These are phyloP conservation scores for Junonia oenone DNA, from an alignment of 2,888 invertebrate species.

Conservation along the genomic window DNA sequence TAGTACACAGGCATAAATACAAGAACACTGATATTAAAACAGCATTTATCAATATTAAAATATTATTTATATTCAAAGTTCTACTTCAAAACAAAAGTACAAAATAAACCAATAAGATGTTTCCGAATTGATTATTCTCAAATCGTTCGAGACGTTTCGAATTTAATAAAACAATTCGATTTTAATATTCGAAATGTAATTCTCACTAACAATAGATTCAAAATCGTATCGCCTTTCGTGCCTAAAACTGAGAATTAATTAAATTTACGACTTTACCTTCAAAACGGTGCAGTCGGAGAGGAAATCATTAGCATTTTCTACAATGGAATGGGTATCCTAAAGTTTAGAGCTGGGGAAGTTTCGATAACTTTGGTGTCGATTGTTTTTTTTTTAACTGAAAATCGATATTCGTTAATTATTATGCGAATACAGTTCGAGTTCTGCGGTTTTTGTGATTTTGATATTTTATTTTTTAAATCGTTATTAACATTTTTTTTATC, in stretches of 20 bases:
- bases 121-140: constrained; percentile 3
- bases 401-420: background rate
- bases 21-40: too few species aligned
- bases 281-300: constrained; percentile 52
- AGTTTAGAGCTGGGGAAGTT: constrained; percentile 8
- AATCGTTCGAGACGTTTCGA: constrained; percentile 6
- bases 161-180: constrained; percentile 1
- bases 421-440: background rate
- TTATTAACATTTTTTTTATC: too few species aligned
- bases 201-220: constrained; percentile 5
- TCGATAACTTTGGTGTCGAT: background rate
- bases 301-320: constrained; percentile 74
- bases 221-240: constrained; percentile 8
- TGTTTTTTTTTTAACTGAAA: background rate
- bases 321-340: constrained; percentile 48
- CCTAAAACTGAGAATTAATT: constrained; percentile 45
- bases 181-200: constrained; percentile 9
- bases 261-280: constrained; percentile 55
- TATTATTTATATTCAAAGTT: too few species aligned
- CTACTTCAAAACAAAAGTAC: background rate
- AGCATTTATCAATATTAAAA: too few species aligned
- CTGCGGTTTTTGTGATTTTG: too few species aligned
- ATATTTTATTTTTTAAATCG: too few species aligned
- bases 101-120: background rate
- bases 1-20: too few species aligned